These are phyloP conservation scores for Campoplex capitator DNA, from an alignment of 2,888 invertebrate species.

Conservation along the genomic window DNA sequence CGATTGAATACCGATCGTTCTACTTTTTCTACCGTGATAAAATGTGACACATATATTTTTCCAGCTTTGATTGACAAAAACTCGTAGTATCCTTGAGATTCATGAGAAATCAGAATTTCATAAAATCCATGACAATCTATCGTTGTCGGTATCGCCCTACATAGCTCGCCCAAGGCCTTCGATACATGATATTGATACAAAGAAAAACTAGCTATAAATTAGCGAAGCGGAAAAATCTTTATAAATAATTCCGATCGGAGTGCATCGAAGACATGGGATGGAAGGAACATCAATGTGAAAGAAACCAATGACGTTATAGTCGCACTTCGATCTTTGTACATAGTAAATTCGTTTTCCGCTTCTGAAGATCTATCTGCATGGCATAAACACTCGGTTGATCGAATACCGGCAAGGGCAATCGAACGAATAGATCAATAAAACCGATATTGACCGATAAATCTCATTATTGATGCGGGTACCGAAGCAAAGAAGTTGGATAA, in stretches of 20 bases:
- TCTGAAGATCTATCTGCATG: slow-evolving; percentile 64
- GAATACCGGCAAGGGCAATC: neutral
- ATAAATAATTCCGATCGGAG: slow-evolving; percentile 25
- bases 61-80: neutral
- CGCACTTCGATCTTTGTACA: slow-evolving; percentile 63
- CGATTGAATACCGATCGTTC: neutral
- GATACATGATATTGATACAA: no score
- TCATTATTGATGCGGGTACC: slow-evolving; percentile 72
- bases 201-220: slow-evolving; percentile 7
- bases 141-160: neutral
- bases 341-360: slow-evolving; percentile 45
- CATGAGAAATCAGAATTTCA: slow-evolving; percentile 9
- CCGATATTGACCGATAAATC: slow-evolving; percentile 75
- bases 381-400: slow-evolving; percentile 44
- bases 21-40: neutral
- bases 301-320: slow-evolving; percentile 65
- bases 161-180: slow-evolving; percentile 5
- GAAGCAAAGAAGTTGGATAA: slow-evolving; percentile 72
- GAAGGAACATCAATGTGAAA: slow-evolving; percentile 33
- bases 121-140: slow-evolving; percentile 15
- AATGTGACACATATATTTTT: neutral
- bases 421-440: slow-evolving; percentile 52
- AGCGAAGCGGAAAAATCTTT: slow-evolving; percentile 20
- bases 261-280: slow-evolving; percentile 24
- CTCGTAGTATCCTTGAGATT: slow-evolving; percentile 3